These are phyloP conservation scores for Cebidichthys violaceus DNA, from an alignment of 2,113 vertebrate genomes.

Conservation along the genomic window DNA sequence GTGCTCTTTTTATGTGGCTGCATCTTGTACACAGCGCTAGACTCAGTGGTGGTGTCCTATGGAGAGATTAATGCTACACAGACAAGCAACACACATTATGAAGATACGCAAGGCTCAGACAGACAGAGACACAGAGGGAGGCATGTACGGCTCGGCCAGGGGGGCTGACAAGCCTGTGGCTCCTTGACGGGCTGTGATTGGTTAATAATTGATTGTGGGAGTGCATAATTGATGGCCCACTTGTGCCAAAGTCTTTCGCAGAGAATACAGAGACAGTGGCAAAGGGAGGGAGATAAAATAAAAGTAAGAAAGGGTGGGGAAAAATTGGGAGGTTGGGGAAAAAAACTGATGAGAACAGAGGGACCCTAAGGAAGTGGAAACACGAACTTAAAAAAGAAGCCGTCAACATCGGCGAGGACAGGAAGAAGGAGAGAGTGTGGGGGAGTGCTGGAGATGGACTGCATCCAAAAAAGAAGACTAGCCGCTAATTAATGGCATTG, in stretches of 20 bases:
- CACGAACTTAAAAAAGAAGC: slow-evolving; percentile 31
- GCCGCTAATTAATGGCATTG: slow-evolving; percentile 74
- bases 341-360: slow-evolving; percentile 15
- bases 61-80: slow-evolving; percentile 60
- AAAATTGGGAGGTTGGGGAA: not conserved
- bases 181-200: slow-evolving; percentile 69
- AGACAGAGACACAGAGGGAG: slow-evolving; percentile 50
- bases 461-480: slow-evolving; percentile 56
- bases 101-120: slow-evolving; percentile 41
- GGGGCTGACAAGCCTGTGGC: slow-evolving; percentile 73
- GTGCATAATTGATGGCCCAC: slow-evolving; percentile 81
- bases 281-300: slow-evolving; percentile 4
- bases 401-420: slow-evolving; percentile 14
- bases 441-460: slow-evolving; percentile 45
- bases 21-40: slow-evolving; percentile 39
- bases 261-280: slow-evolving; percentile 61
- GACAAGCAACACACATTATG: slow-evolving; percentile 45
- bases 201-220: slow-evolving; percentile 82
- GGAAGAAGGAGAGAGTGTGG: slow-evolving; percentile 15
- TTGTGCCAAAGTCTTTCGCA: slow-evolving; percentile 73
- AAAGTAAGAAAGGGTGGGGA: slow-evolving; percentile 1
- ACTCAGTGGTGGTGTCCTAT: slow-evolving; percentile 30
- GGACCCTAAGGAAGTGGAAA: slow-evolving; percentile 19
- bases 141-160: slow-evolving; percentile 58
- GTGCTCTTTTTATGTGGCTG: slow-evolving; percentile 47